phyloP scores from a whole-genome alignment of 2,113 vertebrate species.

The Entelurus aequoreus region DNA sequence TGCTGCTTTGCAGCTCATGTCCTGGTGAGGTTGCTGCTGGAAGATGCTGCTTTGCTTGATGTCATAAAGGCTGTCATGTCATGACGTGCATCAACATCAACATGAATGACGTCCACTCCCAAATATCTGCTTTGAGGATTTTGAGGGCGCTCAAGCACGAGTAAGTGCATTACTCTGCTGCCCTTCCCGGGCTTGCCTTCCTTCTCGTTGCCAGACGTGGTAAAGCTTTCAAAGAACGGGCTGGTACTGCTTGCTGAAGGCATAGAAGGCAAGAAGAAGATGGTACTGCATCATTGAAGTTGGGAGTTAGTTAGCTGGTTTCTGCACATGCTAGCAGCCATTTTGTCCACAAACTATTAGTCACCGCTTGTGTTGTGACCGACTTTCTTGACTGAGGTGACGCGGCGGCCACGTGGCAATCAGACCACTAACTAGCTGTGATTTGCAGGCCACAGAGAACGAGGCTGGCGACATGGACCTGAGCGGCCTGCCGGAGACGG shows the following conservation, averaged over 20 bases:
- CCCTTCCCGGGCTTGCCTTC: conserved; percentile 11
- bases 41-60: conserved; percentile 14
- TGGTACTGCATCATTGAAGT: conserved; percentile 34
- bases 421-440: background rate
- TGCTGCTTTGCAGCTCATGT: too few relatives aligned
- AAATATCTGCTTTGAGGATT: conserved; percentile 35
- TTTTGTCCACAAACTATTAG: conserved; percentile 15
- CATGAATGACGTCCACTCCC: conserved; percentile 14
- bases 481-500: conserved; percentile 95
- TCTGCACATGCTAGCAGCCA: conserved; percentile 14
- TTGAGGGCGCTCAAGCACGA: conserved; percentile 23
- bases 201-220: conserved; percentile 23
- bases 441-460: conserved; percentile 88
- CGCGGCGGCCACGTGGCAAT: background rate
- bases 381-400: background rate
- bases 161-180: conserved; percentile 36
- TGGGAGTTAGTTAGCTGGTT: conserved; percentile 53
- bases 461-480: conserved; percentile 98
- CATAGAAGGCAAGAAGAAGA: conserved; percentile 46
- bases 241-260: conserved; percentile 38
- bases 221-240: conserved; percentile 60
- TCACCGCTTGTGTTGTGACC: too few relatives aligned
- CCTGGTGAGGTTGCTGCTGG: too few relatives aligned
- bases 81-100: background rate
- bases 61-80: conserved; percentile 5